Conservation (phyloP, 2,797 vertebrate genomes). For the Yasuhikotakia modesta region DNA sequence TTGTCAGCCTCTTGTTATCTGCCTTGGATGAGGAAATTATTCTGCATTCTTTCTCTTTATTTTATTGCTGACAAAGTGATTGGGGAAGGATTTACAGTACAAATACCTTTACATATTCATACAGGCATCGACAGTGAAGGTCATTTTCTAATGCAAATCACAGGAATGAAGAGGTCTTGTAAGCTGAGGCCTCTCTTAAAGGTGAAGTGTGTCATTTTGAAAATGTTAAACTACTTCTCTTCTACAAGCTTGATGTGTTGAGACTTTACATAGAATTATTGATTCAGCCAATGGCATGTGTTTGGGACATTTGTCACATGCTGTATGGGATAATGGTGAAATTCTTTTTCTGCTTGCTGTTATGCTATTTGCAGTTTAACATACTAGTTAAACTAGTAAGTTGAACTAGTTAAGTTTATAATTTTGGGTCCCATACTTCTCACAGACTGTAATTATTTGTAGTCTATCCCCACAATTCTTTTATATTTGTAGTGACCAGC, state of each 20-base stretch:
- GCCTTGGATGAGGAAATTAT: constrained; percentile 4
- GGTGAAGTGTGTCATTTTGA: too few species aligned
- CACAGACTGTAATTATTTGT: constrained; percentile 12
- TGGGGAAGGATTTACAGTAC: constrained; percentile 8
- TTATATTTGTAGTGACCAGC: not conserved
- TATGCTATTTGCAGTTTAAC: too few species aligned
- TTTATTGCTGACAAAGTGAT: constrained; percentile 30
- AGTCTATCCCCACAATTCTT: constrained; percentile 7
- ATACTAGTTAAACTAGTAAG: too few species aligned
- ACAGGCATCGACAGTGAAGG: not conserved
- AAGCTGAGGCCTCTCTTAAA: not conserved
- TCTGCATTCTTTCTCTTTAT: constrained; percentile 19
- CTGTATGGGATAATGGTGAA: too few species aligned
- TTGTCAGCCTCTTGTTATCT: constrained; percentile 38
- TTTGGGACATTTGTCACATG: too few species aligned
- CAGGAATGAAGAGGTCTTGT: not conserved
- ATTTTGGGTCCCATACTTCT: too few species aligned
- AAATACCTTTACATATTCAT: constrained; percentile 30
- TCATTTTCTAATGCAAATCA: not conserved
- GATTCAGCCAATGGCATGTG: too few species aligned
- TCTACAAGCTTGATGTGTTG: too few species aligned
- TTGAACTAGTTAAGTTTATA: too few species aligned
- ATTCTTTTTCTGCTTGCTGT: too few species aligned
- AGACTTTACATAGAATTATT: too few species aligned
- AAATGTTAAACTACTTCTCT: too few species aligned